phyloP scores from a whole-genome alignment of 2,888 invertebrate species.

The Nomada fabriciana region DNA sequence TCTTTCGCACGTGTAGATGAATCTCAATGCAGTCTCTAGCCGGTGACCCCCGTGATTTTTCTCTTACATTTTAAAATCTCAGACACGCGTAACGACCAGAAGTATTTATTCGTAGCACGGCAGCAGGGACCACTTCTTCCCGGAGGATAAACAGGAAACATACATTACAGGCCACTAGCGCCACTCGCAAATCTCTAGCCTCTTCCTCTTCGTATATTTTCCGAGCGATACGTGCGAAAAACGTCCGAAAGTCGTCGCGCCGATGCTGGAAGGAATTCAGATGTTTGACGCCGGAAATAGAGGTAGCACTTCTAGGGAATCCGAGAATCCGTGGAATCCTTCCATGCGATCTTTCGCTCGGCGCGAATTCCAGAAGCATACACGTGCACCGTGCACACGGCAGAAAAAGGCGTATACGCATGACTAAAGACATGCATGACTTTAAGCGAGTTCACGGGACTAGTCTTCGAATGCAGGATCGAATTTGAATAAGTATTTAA shows the following conservation, averaged over 20 bases:
- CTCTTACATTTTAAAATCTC: not conserved
- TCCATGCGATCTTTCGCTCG: conserved; percentile 36
- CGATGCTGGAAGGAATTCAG: conserved; percentile 3
- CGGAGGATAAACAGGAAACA: not conserved
- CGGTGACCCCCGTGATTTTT: not conserved
- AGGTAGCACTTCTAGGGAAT: conserved; percentile 29
- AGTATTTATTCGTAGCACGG: not conserved
- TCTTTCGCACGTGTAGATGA: too few species aligned
- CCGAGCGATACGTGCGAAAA: not conserved
- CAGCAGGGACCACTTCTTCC: not conserved
- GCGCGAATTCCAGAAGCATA: conserved; percentile 46
- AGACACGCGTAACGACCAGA: not conserved
- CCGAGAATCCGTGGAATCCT: conserved; percentile 53
- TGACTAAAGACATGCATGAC: too few species aligned
- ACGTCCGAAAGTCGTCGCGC: not conserved
- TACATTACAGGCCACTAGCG: not conserved
- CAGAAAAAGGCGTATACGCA: conserved; percentile 31
- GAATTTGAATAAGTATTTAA: conserved; percentile 62
- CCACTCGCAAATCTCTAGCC: not conserved
- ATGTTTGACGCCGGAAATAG: conserved; percentile 33
- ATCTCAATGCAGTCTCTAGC: not conserved
- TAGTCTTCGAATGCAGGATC: conserved; percentile 50
- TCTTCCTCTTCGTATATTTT: not conserved
- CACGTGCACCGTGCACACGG: not conserved
- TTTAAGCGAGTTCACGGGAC: conserved; percentile 21